A percentile compares a stretch with the other conserved stretches of the same genome.
phyloP scores from a whole-genome alignment of 37 sponge, comb jelly and placozoan species.

The Halisarca cf. caerulea region DNA sequence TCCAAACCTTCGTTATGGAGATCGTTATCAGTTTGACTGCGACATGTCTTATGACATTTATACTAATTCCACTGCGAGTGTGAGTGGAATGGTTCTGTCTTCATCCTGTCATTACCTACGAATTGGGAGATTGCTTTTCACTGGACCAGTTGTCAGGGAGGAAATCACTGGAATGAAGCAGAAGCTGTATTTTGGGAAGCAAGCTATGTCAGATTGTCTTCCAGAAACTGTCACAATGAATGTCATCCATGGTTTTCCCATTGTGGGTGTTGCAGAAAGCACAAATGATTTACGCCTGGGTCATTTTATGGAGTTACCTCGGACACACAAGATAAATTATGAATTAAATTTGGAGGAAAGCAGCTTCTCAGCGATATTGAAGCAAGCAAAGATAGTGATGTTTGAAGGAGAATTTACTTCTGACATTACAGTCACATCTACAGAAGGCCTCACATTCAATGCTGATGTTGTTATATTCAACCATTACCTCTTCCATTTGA shows the following conservation, averaged over 20 bases:
- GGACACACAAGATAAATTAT: background rate
- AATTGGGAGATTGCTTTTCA: background rate
- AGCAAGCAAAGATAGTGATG: background rate
- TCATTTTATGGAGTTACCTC: background rate
- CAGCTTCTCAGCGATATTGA: background rate
- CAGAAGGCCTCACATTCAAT: background rate
- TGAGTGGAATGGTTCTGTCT: background rate
- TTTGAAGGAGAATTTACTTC: background rate
- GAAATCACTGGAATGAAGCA: background rate
- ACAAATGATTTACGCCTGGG: background rate
- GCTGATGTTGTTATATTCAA: background rate
- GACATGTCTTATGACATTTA: background rate
- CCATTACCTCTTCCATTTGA: background rate
- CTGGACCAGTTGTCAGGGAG: no score
- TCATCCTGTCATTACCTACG: background rate
- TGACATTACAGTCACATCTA: background rate
- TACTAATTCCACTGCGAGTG: background rate
- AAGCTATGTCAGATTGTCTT: background rate
- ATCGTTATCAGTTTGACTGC: conserved; percentile 9
- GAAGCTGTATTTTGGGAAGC: background rate
- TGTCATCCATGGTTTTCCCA: background rate
- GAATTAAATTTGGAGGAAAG: background rate
- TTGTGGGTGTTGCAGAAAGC: background rate
- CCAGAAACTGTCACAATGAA: background rate
- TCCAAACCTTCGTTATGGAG: conserved; percentile 2